Base-by-base conservation (phyloP, 2,113 vertebrate genomes). In the Charina bottae region DNA sequence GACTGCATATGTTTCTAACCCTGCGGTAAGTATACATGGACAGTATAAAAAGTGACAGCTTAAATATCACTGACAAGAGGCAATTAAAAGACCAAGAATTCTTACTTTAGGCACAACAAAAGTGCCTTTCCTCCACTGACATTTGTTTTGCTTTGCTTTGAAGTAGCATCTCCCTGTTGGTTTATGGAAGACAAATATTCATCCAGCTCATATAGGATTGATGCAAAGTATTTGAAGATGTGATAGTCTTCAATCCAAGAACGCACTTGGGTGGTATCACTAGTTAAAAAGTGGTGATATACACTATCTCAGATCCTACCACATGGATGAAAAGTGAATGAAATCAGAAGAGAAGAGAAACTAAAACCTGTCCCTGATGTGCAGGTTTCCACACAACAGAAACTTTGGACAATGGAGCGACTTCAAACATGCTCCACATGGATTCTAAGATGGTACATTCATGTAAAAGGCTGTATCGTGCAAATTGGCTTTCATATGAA, bases 1-100 rank as follows among this genome's bases (percentile, higher is more conserved):
- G 62, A 4, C 12, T 10, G 42, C 15, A 49, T 26, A 8, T 93
- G 10, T 2, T 92, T 93, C 93, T 55, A 93, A 93, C 91, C 33
- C 49, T 1, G 11, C n/a, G 3, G 1, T 59, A 54, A 3, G 28
- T 46, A 33, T 33, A 49, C 42, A 23, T 8, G 60, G n/a, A 59
- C 56, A 53, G 49, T 6, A 49, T 46, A 19, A 54, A 90, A 85
- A 33, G 58, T 62, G 83, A 85, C 23, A 24, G 46, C 90, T 62
- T 33, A 85, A 85, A 15, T 85, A 62, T 12, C 56, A 90, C 12
- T 53, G 28, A 33, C 1, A 64, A 24, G 83, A 59, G n/a, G 56
- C 21, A 85, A 62, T 90, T 62, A 85, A 85, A 64, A 64, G 28
- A 59, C 23, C 10, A 26, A 42, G 33, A 78, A 78, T 78, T 37